Percentiles rank a stretch among this genome's conserved stretches.
These are phyloP conservation scores for Danionella dracula DNA, from an alignment of 2,797 vertebrate species.

Conservation along the genomic window DNA sequence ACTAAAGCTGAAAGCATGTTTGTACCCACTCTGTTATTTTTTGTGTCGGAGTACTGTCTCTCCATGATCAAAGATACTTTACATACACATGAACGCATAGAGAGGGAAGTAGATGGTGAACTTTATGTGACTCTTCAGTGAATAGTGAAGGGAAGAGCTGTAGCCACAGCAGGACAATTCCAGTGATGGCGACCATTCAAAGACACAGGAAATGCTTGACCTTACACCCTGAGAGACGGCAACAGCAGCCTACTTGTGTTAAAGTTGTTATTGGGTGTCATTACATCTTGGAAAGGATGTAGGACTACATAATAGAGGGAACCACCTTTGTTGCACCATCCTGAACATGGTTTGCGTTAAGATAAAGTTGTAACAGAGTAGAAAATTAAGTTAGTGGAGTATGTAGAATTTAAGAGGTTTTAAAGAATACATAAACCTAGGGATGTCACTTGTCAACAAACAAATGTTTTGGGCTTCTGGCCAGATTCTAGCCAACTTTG, in stretches of 20 bases:
- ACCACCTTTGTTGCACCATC: not conserved
- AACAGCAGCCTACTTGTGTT: constrained; percentile 68
- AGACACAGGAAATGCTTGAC: constrained; percentile 75
- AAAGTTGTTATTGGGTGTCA: constrained; percentile 74
- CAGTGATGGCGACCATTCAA: constrained; percentile 61
- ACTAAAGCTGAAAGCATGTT: no score
- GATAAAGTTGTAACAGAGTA: no score
- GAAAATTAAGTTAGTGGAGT: no score
- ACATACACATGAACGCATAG: constrained; percentile 37
- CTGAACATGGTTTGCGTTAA: no score
- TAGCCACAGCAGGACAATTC: constrained; percentile 61
- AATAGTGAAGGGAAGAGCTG: constrained; percentile 44
- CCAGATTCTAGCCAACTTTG: no score
- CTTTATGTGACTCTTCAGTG: constrained; percentile 39
- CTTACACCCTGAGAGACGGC: constrained; percentile 68
- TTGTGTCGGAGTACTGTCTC: no score
- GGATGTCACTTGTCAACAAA: no score
- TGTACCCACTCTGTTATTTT: no score
- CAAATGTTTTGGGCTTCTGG: no score
- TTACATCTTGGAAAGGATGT: constrained; percentile 62
- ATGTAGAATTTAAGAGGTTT: no score
- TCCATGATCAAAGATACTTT: no score
- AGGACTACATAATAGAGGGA: constrained; percentile 43
- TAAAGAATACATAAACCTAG: no score
- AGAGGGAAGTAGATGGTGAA: constrained; percentile 1